Conservation (phyloP, 2,797 vertebrate genomes). For the Mionectes olivaceus region DNA sequence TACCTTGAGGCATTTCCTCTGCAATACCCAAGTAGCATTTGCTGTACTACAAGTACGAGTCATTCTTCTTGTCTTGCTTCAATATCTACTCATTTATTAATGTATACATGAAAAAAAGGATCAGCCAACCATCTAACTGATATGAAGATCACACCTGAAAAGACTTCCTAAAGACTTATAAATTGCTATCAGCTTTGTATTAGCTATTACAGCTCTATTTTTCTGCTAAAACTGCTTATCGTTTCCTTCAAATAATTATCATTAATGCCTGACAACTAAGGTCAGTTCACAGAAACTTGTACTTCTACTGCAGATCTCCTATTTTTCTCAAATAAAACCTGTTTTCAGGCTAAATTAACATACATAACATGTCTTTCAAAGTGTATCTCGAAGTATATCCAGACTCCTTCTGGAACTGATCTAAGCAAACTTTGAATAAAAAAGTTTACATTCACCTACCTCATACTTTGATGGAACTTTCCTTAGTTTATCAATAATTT, state of each 20-base stretch:
- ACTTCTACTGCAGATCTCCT: not conserved
- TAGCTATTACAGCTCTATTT: not conserved
- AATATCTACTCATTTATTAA: not conserved
- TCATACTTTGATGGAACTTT: not conserved
- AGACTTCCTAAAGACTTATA: not conserved
- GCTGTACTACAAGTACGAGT: not conserved
- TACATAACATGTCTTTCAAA: not conserved
- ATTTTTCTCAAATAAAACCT: not conserved
- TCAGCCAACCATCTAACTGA: not conserved
- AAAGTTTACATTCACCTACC: not conserved
- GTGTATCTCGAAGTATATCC: not conserved
- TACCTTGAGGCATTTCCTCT: not conserved
- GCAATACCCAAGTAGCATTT: not conserved
- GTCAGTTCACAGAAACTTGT: not conserved
- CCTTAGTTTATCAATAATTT: not conserved
- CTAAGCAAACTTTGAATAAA: not conserved
- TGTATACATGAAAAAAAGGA: not conserved
- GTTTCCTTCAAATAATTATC: not conserved
- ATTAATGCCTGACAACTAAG: not conserved
- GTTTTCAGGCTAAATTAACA: not conserved
- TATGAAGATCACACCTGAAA: constrained; percentile 19
- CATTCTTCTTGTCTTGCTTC: not conserved
- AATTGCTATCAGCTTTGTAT: not conserved
- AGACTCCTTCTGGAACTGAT: not conserved
- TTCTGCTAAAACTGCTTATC: not conserved